These are phyloP conservation scores for Ciconia nigra DNA, from an alignment of 2,797 vertebrate genomes.

Conservation along the genomic window DNA sequence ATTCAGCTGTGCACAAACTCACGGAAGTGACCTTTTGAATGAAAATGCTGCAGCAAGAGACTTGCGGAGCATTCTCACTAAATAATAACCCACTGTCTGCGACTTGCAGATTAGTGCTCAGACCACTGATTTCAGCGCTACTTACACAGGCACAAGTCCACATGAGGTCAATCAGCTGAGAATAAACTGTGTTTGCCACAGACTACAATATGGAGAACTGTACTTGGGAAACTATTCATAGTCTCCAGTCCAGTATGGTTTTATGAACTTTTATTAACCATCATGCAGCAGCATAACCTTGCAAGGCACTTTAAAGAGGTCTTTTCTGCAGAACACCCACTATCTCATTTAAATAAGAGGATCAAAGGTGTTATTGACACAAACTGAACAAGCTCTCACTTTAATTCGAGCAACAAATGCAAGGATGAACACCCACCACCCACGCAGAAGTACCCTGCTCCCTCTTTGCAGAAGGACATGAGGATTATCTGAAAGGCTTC, in stretches of 20 bases:
- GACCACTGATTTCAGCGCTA: conserved; percentile 29
- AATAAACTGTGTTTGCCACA: not conserved
- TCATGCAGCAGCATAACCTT: not conserved
- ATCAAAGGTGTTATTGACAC: conserved; percentile 14
- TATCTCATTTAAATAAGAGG: not conserved
- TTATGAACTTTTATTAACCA: not conserved
- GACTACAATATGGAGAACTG: not conserved
- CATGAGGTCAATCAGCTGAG: conserved; percentile 6
- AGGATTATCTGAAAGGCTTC: not conserved
- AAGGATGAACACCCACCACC: not conserved
- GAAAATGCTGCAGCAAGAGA: conserved; percentile 36
- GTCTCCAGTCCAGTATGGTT: not conserved
- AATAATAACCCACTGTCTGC: conserved; percentile 57
- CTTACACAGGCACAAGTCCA: conserved; percentile 10
- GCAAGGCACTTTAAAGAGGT: not conserved
- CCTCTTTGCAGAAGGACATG: not conserved
- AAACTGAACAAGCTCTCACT: not conserved
- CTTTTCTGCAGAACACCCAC: not conserved
- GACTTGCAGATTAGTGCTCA: conserved; percentile 14
- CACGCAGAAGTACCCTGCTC: not conserved
- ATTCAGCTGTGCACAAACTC: conserved; percentile 49
- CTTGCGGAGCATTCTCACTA: conserved; percentile 3
- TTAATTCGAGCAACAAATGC: not conserved
- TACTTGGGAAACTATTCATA: not conserved
- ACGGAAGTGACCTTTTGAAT: conserved; percentile 59